Evolutionary conservation across 2,113 vertebrate genomes (phyloP), one percentile per base, ranked within the genome.

Genomic region (Suricata suricatta): DNA sequence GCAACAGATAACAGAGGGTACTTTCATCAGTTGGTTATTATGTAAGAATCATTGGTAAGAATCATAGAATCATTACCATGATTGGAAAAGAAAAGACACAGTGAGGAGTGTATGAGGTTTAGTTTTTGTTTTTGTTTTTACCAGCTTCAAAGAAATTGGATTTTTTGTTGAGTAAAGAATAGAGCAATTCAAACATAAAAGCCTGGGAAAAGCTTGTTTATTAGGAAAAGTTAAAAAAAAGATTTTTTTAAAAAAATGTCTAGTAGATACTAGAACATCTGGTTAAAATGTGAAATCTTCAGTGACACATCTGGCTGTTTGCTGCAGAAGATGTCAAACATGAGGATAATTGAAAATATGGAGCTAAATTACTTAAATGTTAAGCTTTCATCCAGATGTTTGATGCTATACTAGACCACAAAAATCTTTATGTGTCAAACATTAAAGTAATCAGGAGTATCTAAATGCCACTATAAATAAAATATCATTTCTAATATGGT

Each of bases 161-260:
- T 98, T 97, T 98, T 97, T 23, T 25, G 41, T 84, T 96, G 90
- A 97, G 82, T 86, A 90, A 19, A 77, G 31, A 97, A 57, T 81
- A 94, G 76, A 98, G 9, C 77, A 96, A 66, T 85, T 90, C 60
- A 31, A 94, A 89, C 14, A 86, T 93, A 77, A 94, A 96, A 96
- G 88, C 47, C 76, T 97, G 21, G 10, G 97, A 96, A 98, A 98
- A 94, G 29, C 63, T 91, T 19, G 90, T 98, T 98, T 98, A 98
- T 97, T 98, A 98, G 97, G 89, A 98, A 97, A 97, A 97, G 69
- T 41, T 7, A 33, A 38, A 85, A 66, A 38, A 71, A 25, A 52
- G 33, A 1, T 47, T 17, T 74, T 82, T 82, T 21, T 71, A 95
- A 21, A 88, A 96, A 97, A 64, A 86, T 87, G 4, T 83, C 77